phyloP scores from a whole-genome alignment of 2,113 vertebrate genomes.

The Gymnocephalus cernua region DNA sequence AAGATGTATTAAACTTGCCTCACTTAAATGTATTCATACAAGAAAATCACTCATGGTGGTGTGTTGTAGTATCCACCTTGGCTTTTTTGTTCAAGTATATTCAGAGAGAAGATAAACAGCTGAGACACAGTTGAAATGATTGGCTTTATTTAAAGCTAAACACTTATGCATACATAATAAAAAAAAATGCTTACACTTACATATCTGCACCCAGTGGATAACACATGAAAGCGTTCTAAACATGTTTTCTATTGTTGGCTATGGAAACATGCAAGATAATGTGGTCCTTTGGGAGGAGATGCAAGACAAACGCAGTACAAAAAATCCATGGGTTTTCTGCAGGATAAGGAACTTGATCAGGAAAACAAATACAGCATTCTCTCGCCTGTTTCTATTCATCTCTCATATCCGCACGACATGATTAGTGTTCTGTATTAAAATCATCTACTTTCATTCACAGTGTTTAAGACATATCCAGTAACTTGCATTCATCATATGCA shows the following conservation, averaged over 20 bases:
- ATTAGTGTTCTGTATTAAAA: slow-evolving; percentile 9
- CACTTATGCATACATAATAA: slow-evolving; percentile 46
- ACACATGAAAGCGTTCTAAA: slow-evolving; percentile 60
- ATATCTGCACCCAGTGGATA: slow-evolving; percentile 60
- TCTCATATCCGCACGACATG: slow-evolving; percentile 39
- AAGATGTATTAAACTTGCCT: slow-evolving; percentile 29
- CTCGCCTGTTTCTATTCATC: slow-evolving; percentile 36
- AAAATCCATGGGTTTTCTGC: slow-evolving; percentile 46
- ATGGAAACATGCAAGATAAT: slow-evolving; percentile 64
- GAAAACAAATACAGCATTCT: slow-evolving; percentile 50
- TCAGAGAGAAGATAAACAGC: slow-evolving; percentile 23
- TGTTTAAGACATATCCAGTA: slow-evolving; percentile 10
- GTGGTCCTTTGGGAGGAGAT: slow-evolving; percentile 50
- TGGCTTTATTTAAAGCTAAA: slow-evolving; percentile 58
- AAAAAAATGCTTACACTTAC: slow-evolving; percentile 59
- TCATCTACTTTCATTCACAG: slow-evolving; percentile 27
- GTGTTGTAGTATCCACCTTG: slow-evolving; percentile 9
- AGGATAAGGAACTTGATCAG: slow-evolving; percentile 52
- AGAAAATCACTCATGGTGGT: slow-evolving; percentile 7
- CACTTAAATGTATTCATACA: slow-evolving; percentile 29
- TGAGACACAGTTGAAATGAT: slow-evolving; percentile 29
- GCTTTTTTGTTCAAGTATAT: slow-evolving; percentile 29
- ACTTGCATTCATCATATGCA: slow-evolving; percentile 23
- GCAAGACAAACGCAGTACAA: slow-evolving; percentile 50
- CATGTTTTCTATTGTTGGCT: slow-evolving; percentile 54